Conservation (phyloP, 2,113 vertebrate genomes). For the Tragelaphus imberbis region DNA sequence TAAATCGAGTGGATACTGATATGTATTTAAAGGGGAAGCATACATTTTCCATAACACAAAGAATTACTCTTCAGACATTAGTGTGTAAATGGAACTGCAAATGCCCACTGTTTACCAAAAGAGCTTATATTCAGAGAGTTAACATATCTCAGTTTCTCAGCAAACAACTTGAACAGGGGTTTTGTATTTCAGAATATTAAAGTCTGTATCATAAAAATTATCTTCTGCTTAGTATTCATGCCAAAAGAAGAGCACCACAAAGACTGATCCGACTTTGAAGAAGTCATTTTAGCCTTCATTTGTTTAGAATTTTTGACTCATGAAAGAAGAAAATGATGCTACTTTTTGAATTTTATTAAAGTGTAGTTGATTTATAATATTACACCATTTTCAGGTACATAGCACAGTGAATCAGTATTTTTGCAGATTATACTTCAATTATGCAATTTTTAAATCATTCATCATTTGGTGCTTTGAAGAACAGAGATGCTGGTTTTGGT, state of each 20-base stretch:
- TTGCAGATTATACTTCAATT: background rate
- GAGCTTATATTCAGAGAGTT: background rate
- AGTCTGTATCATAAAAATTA: background rate
- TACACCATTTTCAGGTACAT: background rate
- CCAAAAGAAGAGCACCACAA: background rate
- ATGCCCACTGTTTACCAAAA: background rate
- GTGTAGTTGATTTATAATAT: background rate
- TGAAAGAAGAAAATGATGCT: conserved; percentile 38
- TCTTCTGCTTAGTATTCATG: background rate
- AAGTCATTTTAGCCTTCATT: background rate
- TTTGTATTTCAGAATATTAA: background rate
- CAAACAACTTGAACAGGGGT: background rate
- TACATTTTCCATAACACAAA: background rate
- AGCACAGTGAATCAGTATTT: background rate
- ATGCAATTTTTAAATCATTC: conserved; percentile 18
- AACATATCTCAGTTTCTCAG: background rate
- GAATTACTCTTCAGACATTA: background rate
- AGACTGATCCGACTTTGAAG: background rate
- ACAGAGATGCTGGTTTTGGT: background rate
- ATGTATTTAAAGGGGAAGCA: conserved; percentile 32
- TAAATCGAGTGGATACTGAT: background rate
- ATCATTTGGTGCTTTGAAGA: background rate
- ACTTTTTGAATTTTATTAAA: background rate
- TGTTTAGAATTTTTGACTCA: conserved; percentile 17
- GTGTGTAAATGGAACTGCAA: background rate